phyloP scores from a whole-genome alignment of 1,140 invertebrate species.

The Neocloeon triangulifer region DNA sequence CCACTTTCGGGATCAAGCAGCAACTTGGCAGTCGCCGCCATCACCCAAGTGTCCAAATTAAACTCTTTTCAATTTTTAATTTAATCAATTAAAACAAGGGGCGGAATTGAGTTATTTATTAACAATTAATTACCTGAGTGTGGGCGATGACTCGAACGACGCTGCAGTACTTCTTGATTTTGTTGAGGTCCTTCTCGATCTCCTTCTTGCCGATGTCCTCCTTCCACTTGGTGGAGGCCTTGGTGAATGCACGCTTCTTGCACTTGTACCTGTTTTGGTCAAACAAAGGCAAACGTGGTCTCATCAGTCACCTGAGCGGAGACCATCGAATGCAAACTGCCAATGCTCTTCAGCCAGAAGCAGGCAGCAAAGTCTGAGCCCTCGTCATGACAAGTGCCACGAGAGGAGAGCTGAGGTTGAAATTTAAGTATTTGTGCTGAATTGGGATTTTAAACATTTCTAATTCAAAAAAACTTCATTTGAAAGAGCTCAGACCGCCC shows the following conservation, averaged over 20 bases:
- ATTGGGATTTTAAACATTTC: too few species aligned
- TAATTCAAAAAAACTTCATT: too few species aligned
- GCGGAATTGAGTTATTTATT: conserved; percentile 1
- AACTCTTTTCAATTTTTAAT: too few species aligned
- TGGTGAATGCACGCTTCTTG: conserved; percentile 99
- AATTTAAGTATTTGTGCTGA: background rate
- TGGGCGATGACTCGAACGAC: conserved; percentile 92
- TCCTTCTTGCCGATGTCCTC: conserved; percentile 89
- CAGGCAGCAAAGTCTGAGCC: conserved; percentile 21
- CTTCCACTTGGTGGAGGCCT: conserved; percentile 95
- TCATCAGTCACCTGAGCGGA: conserved; percentile 36
- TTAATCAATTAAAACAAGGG: background rate
- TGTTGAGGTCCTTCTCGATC: conserved; percentile 89
- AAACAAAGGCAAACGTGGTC: conserved; percentile 11
- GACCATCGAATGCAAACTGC: conserved; percentile 23
- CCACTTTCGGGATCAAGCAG: conserved; percentile 1
- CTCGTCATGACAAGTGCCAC: background rate
- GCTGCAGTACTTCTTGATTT: conserved; percentile 96
- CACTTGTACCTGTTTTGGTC: conserved; percentile 72
- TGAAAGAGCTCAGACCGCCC: background rate
- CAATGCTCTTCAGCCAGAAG: conserved; percentile 16
- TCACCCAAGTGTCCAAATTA: background rate
- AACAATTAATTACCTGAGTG: conserved; percentile 46
- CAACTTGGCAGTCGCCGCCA: background rate
- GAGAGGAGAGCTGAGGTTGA: conserved; percentile 4